A percentile compares a stretch with the other conserved stretches of the same genome.
These are phyloP conservation scores for Idris sp. DNA, from an alignment of 1,140 invertebrate species.

Conservation along the genomic window DNA sequence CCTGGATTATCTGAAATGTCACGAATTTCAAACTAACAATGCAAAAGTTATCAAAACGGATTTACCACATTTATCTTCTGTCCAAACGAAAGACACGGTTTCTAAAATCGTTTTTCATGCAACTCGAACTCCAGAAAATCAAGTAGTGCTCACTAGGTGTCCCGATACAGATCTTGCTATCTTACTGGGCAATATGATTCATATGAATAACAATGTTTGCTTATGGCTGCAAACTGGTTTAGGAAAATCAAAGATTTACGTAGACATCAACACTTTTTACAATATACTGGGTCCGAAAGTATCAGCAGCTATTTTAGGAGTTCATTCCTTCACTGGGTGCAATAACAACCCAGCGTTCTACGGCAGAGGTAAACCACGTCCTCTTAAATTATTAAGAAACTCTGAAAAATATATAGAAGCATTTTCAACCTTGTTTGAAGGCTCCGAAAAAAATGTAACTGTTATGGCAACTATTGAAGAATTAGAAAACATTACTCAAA, in stretches of 20 bases:
- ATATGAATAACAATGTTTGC: background rate
- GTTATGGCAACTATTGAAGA: no score
- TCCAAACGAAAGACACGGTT: background rate
- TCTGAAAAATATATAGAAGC: constrained; percentile 39
- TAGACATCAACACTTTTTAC: constrained; percentile 7
- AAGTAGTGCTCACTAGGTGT: constrained; percentile 52
- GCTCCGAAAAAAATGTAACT: no score
- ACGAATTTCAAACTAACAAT: background rate
- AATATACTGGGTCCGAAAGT: constrained; percentile 14
- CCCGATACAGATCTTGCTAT: constrained; percentile 62
- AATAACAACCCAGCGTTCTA: constrained; percentile 70
- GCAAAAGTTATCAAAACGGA: background rate
- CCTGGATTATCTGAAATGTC: constrained; percentile 8
- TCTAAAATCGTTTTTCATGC: constrained; percentile 21
- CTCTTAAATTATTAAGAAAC: constrained; percentile 54
- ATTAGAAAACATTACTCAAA: no score
- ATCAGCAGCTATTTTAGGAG: constrained; percentile 24
- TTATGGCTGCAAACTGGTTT: background rate
- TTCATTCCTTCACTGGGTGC: constrained; percentile 73
- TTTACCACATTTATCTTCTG: background rate
- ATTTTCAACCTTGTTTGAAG: no score
- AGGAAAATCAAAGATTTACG: constrained; percentile 3
- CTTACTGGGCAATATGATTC: constrained; percentile 58
- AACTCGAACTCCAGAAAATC: background rate
- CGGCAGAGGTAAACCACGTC: constrained; percentile 63